Evolutionary conservation across 2,797 vertebrate species (phyloP).

Genomic region (Falco naumanni): DNA sequence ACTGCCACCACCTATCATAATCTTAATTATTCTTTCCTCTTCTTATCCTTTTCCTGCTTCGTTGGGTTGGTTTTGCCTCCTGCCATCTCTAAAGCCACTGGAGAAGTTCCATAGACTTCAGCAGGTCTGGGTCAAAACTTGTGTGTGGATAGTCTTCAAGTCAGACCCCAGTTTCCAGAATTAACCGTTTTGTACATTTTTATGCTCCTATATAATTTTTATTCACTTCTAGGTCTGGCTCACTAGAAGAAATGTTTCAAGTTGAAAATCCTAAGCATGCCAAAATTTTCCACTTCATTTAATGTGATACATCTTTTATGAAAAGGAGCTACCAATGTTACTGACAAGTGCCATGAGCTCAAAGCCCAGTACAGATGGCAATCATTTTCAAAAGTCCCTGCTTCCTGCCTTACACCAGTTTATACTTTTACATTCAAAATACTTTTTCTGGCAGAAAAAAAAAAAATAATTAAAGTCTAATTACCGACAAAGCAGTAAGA

Average conservation of each 20-base stretch:
- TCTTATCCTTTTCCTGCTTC: neutral
- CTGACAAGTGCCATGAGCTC: neutral
- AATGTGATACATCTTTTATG: neutral
- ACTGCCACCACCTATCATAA: neutral
- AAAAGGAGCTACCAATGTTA: neutral
- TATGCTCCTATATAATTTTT: neutral
- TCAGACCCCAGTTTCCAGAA: neutral
- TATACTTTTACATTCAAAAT: neutral
- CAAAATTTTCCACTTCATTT: neutral
- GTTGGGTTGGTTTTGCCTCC: neutral
- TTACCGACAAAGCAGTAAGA: neutral
- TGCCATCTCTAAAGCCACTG: neutral
- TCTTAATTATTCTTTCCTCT: rapidly evolving
- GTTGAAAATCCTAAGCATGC: neutral
- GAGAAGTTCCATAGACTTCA: neutral
- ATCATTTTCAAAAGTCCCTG: neutral
- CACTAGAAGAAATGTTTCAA: neutral
- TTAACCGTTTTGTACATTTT: neutral
- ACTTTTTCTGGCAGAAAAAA: neutral
- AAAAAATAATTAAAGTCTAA: neutral
- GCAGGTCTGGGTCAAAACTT: neutral
- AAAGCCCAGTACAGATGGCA: neutral
- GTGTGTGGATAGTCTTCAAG: neutral
- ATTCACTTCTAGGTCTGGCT: neutral
- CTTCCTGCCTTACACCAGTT: neutral